phyloP scores from a whole-genome alignment of 2,113 vertebrate genomes.

The Origma solitaria region DNA sequence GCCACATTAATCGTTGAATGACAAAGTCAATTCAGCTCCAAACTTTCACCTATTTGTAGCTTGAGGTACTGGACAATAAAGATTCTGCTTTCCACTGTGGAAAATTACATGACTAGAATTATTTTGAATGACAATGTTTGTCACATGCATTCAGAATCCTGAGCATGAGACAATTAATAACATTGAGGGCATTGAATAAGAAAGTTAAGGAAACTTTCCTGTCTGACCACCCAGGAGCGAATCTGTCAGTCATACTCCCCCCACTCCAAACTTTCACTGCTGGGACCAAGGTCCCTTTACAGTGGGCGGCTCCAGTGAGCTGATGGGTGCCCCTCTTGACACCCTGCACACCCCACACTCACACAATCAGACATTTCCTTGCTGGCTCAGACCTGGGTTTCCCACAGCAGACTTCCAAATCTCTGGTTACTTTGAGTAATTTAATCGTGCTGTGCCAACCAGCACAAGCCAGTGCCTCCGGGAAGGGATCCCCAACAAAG shows the following conservation, averaged over 20 bases:
- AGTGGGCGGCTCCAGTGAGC: rapidly evolving
- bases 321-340: too few relatives aligned
- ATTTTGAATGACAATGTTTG: not conserved
- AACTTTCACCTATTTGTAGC: not conserved
- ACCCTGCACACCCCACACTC: not conserved
- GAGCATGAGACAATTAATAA: not conserved
- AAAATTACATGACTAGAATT: not conserved
- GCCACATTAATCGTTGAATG: not conserved
- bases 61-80: not conserved
- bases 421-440: not conserved
- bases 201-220: not conserved
- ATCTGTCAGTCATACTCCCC: not conserved
- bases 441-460: not conserved
- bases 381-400: not conserved
- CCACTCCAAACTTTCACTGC: not conserved
- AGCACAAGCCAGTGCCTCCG: not conserved
- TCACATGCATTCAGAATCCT: not conserved
- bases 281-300: rapidly evolving
- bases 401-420: not conserved
- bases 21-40: not conserved
- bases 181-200: not conserved
- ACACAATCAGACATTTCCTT: not conserved
- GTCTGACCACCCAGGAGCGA: not conserved
- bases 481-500: too few relatives aligned
- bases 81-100: not conserved